Evolutionary conservation across 1,140 invertebrate species (phyloP).

Genomic region (Drosophila nikananu): DNA sequence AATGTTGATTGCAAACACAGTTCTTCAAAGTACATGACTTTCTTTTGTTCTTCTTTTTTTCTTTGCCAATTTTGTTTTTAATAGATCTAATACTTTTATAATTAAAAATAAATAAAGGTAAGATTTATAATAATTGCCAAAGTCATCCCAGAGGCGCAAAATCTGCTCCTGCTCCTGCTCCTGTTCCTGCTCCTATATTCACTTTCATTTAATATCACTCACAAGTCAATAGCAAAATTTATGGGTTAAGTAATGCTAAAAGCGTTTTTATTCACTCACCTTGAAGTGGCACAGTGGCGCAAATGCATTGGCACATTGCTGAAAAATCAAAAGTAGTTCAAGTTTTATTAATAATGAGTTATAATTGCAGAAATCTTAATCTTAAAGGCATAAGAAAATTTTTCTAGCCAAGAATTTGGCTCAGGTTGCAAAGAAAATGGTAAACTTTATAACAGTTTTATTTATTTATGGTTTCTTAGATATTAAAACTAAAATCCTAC

Average conservation of each 20-base stretch:
- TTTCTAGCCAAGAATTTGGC: neutral
- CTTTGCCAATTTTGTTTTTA: too few relatives aligned
- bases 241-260: constrained; percentile 32
- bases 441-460: too few relatives aligned
- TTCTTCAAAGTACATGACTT: too few relatives aligned
- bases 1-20: too few relatives aligned
- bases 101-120: neutral
- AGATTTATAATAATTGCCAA: neutral
- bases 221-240: constrained; percentile 28
- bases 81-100: too few relatives aligned
- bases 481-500: neutral
- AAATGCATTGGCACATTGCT: too few relatives aligned
- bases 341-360: neutral
- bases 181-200: neutral
- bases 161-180: neutral
- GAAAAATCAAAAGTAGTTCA: neutral
- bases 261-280: constrained; percentile 13
- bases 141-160: neutral
- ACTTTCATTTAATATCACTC: neutral
- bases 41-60: too few relatives aligned
- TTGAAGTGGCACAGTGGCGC: neutral
- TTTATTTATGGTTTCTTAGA: neutral
- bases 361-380: neutral
- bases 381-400: neutral
- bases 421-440: too few relatives aligned